Evolutionary conservation across 2,888 invertebrate species (phyloP).

Genomic region (Liodrosophila aerea): DNA sequence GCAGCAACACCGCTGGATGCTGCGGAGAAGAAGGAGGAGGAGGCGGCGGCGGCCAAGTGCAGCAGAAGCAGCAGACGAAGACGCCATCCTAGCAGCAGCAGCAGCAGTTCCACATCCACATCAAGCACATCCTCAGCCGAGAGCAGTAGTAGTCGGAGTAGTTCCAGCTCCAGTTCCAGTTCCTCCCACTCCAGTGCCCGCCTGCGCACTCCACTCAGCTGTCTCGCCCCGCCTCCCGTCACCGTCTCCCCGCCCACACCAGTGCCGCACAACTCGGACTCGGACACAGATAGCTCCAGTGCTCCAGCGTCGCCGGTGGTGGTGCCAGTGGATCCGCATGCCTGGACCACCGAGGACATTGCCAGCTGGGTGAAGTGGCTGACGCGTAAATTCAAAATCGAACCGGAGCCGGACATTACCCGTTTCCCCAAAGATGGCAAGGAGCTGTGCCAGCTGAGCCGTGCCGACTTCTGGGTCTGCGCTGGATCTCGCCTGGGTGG

Average conservation of each 20-base stretch:
- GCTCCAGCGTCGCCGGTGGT: conserved; percentile 61
- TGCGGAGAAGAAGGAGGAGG: conserved; percentile 36
- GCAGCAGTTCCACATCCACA: conserved; percentile 49
- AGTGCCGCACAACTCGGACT: not conserved
- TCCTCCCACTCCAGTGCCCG: too few relatives aligned
- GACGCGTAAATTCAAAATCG: conserved; percentile 84
- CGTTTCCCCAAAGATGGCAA: conserved; percentile 85
- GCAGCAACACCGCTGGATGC: conserved; percentile 34
- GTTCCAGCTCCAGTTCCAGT: conserved; percentile 19
- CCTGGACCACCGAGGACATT: conserved; percentile 85
- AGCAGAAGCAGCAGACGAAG: conserved; percentile 10
- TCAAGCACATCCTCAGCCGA: conserved; percentile 29
- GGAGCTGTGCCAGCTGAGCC: conserved; percentile 85
- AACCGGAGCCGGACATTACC: conserved; percentile 83
- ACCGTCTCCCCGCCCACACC: conserved; percentile 29
- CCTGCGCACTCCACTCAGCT: too few relatives aligned
- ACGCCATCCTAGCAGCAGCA: conserved; percentile 28
- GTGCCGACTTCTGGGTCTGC: conserved; percentile 85
- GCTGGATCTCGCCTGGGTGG: conserved; percentile 84
- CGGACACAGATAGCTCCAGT: conserved; percentile 40
- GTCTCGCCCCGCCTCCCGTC: not conserved
- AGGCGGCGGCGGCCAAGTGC: conserved; percentile 17
- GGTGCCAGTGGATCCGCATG: conserved; percentile 84
- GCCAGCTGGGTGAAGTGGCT: conserved; percentile 86
- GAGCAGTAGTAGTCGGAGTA: conserved; percentile 30